These are phyloP conservation scores for Propithecus perrieri DNA, from an alignment of 2,797 vertebrate species.

Conservation along the genomic window DNA sequence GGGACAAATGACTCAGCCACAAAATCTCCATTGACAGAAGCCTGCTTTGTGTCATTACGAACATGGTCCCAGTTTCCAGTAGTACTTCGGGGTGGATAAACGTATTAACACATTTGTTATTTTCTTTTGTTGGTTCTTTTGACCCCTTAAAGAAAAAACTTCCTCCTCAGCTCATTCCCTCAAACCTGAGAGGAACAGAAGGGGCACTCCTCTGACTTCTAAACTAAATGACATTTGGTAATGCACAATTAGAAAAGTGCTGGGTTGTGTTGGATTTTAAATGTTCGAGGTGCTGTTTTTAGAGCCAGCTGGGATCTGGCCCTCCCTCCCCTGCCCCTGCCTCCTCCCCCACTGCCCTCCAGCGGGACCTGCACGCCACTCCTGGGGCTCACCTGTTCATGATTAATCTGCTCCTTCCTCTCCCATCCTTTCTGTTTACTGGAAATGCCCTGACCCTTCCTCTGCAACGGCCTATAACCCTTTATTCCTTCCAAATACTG, in stretches of 20 bases:
- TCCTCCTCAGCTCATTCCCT: not conserved
- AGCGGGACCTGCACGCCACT: not conserved
- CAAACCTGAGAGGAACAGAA: not conserved
- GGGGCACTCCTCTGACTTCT: not conserved
- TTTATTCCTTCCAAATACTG: slow-evolving; percentile 8
- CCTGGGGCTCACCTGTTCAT: not conserved
- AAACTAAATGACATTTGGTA: not conserved
- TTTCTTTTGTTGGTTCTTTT: not conserved
- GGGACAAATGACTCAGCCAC: slow-evolving; percentile 28
- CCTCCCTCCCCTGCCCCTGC: not conserved
- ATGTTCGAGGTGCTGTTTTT: not conserved
- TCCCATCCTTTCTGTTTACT: slow-evolving; percentile 6
- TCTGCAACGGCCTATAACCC: not conserved
- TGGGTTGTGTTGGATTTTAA: not conserved
- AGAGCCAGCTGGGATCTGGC: not conserved
- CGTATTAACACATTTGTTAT: not conserved
- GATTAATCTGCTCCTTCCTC: not conserved
- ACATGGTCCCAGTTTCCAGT: not conserved
- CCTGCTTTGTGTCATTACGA: not conserved
- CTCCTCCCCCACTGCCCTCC: not conserved
- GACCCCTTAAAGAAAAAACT: not conserved
- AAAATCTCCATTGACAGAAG: not conserved
- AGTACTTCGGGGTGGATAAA: not conserved
- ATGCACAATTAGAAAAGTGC: not conserved
- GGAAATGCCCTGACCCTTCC: not conserved